phyloP scores from a whole-genome alignment of 1,140 invertebrate species.

The Heliconius hewitsoni region DNA sequence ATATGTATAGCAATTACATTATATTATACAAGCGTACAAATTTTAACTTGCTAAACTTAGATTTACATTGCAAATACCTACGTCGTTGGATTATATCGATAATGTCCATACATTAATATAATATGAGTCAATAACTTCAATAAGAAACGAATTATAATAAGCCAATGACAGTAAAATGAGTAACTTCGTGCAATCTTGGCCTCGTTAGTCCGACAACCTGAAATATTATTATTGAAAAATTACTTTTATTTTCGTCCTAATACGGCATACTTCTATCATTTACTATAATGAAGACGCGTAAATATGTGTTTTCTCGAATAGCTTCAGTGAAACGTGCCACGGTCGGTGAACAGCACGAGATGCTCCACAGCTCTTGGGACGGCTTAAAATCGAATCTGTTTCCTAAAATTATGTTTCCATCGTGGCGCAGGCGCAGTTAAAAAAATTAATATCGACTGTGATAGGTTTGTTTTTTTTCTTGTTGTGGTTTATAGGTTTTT shows the following conservation, averaged over 20 bases:
- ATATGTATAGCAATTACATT: neutral
- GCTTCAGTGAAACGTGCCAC: slow-evolving; percentile 75
- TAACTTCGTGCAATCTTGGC: slow-evolving; percentile 26
- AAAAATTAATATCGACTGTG: no score
- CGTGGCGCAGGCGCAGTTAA: neutral
- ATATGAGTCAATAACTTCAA: slow-evolving; percentile 18
- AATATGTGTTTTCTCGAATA: slow-evolving; percentile 79
- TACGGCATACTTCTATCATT: slow-evolving; percentile 54
- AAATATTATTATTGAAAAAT: slow-evolving; percentile 42
- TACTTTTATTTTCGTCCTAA: slow-evolving; percentile 63
- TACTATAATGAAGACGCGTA: slow-evolving; percentile 46
- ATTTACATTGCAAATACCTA: neutral
- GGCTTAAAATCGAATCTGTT: slow-evolving; percentile 8
- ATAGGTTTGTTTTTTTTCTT: no score
- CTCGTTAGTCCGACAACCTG: slow-evolving; percentile 30
- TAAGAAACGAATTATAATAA: slow-evolving; percentile 22
- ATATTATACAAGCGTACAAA: neutral
- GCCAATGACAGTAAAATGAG: slow-evolving; percentile 30
- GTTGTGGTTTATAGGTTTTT: no score
- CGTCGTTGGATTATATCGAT: neutral
- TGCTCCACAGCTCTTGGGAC: neutral
- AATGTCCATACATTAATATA: neutral
- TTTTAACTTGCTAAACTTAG: neutral
- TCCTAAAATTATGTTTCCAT: neutral
- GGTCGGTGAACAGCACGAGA: slow-evolving; percentile 40